Percentiles rank a stretch among this genome's conserved stretches.
Evolutionary conservation across 2,888 invertebrate species (phyloP).

Genomic region (Nemapogon koenigi): DNA sequence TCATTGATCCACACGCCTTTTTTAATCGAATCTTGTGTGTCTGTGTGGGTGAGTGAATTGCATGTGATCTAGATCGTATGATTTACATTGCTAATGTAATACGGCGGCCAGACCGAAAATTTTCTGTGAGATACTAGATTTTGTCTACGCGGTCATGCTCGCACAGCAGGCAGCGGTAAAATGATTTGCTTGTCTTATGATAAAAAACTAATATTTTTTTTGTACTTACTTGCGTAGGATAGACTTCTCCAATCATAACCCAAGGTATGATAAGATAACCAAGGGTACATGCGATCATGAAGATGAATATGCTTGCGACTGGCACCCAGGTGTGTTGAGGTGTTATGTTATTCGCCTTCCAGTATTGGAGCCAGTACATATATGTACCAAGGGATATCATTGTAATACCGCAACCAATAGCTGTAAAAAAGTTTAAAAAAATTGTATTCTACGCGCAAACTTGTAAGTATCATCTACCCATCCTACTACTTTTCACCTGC

Average conservation of each 20-base stretch:
- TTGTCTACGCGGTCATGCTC: too few species aligned
- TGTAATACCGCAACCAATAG: constrained; percentile 67
- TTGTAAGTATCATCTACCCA: too few species aligned
- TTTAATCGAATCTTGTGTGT: too few species aligned
- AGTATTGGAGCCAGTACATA: constrained; percentile 61
- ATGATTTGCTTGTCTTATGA: constrained; percentile 2
- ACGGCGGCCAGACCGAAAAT: too few species aligned
- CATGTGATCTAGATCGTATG: too few species aligned
- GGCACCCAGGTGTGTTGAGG: constrained; percentile 67
- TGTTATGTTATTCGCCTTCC: constrained; percentile 42
- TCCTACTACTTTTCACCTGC: too few species aligned
- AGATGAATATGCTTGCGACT: constrained; percentile 64
- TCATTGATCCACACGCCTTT: too few species aligned
- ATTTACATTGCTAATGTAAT: too few species aligned
- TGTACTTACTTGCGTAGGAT: constrained; percentile 66
- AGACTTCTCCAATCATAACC: constrained; percentile 79
- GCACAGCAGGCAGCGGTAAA: neutral
- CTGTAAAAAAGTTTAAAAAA: constrained; percentile 25
- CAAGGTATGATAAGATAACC: constrained; percentile 74
- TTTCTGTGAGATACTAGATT: too few species aligned
- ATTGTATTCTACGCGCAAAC: too few species aligned
- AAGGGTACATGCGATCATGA: constrained; percentile 68
- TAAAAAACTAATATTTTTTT: constrained; percentile 2
- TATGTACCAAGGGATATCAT: constrained; percentile 68
- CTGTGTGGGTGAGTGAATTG: too few species aligned